Base-by-base conservation (phyloP, 2,113 vertebrate genomes). In the Eptesicus fuscus region DNA sequence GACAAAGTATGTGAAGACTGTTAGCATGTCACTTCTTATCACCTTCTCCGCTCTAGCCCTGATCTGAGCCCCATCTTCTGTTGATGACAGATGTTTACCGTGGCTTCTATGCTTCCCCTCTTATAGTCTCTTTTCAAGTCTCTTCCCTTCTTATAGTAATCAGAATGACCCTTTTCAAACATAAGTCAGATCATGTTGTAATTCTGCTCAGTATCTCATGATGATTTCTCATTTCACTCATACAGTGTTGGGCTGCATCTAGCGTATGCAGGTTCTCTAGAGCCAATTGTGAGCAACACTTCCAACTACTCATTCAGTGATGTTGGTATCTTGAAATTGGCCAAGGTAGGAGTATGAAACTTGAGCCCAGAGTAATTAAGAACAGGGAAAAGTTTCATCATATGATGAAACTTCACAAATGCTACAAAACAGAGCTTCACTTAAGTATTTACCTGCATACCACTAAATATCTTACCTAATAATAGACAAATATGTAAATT, bases 151-250 rank as follows among this genome's bases (percentile, higher is more conserved):
- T 51, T 65, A 25, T 16, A 32, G 22, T 76, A 78, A 28, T 80
- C 65, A 90, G 69, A 90, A 23, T 83, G 70, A 80, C 28, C 28
- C 25, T 90, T 93, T 87, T 71, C 65, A 96, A 70, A 88, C 12
- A 7, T 42, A 86, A 82, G 35, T 90, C 67, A 92, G 30, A 91
- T 67, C 40, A 77, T 53, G 25, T 74, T 89, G 5, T 80, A 94
- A 10, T 86, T 89, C 53, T 83, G 28, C 40, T 91, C 65, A 90
- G 7, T 69, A 87, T 51, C 25, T 82, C 42, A 9, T 65, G 28
- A 70, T 59, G 13, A 1, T 35, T 91, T 85, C 51, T 91, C 40
- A 73, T 83, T 94, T 93, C 61, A 86, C 47, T 70, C 63, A n/a
- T 10, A 23, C 13, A 73, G 8, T 20, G 17, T 16, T 93, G 49